Percentiles rank a stretch among this genome's conserved stretches.
phyloP scores from a whole-genome alignment of 35 echinoderm and acorn worm genomes.

The Apostichopus parvimensis region DNA sequence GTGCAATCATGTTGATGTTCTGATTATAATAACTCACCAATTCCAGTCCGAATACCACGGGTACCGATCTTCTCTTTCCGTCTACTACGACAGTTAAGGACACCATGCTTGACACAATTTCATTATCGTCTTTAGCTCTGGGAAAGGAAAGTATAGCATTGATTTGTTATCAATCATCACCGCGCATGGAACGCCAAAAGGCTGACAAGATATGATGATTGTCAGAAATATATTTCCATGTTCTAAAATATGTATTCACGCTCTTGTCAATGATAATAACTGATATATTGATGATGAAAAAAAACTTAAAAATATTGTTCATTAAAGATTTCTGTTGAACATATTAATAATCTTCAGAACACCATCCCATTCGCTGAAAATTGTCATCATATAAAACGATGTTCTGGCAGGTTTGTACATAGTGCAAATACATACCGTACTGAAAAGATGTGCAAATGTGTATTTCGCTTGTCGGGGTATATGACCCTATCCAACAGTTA shows the following conservation, averaged over 20 bases:
- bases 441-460: no score
- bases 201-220: not conserved
- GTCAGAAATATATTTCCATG: not conserved
- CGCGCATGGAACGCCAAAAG: not conserved
- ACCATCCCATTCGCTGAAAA: no score
- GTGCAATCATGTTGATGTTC: not conserved
- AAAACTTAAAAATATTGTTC: no score
- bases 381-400: no score
- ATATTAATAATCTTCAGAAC: no score
- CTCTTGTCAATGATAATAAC: not conserved
- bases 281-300: not conserved
- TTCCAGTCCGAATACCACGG: not conserved
- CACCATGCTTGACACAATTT: slow-evolving; percentile 2
- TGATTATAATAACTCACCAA: not conserved
- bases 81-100: not conserved
- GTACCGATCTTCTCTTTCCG: not conserved
- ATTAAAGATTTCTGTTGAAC: no score
- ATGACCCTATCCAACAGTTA: not conserved
- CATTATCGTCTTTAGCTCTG: not conserved
- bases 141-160: not conserved
- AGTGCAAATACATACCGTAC: no score
- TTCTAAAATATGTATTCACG: no score
- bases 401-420: no score
- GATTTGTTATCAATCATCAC: not conserved
- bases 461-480: not conserved